Evolutionary conservation across 1,140 invertebrate genomes (phyloP), one percentile per base, ranked within the genome.

Genomic region (Penaeus vannamei): DNA sequence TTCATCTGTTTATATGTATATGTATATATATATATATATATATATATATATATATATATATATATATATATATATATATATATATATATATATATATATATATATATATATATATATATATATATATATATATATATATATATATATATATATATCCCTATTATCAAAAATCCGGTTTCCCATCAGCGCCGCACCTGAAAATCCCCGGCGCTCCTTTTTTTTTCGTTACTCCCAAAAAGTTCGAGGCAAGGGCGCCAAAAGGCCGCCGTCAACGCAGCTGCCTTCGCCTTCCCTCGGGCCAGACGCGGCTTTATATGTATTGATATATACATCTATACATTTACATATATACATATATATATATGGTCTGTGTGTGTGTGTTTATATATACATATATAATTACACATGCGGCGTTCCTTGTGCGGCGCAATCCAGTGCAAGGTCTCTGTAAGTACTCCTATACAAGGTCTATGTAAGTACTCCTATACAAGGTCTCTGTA

Each of bases 11-110:
- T 69, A 69, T 69, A 69, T 22, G 29, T 69, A 69, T 4, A 69
- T 69, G 29, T 4, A 69, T 69, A 69, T 69, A 69, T 69, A 69
- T 4, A 19, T 69, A 69, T 69, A 69, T 69, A 69, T 19, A 19
- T 69, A 69, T 69, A 69, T 69, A 17, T 17, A n/a, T 66, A 66
- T 7, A 17, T 66, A 66, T 17, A 19, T 17, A 66, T 17, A 66
- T 26, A 4, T 4, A 26, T 17, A 66, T 17, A 66, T 17, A 69
- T 69, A 5, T 69, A 22, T 69, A 22, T 69, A 22, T 69, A 69
- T 69, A 69, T 5, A 69, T 69, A 69, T 69, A 69, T 69, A 69
- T 69, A 69, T 69, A 69, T 69, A 69, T 69, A 22, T 69, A 3
- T 10, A 26, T 4, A 69, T 29, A 69, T 19, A 26, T 29, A 69